Percentiles rank a stretch among this genome's conserved stretches.
Evolutionary conservation across 1,140 invertebrate species (phyloP).

Genomic region (Asobara japonica): DNA sequence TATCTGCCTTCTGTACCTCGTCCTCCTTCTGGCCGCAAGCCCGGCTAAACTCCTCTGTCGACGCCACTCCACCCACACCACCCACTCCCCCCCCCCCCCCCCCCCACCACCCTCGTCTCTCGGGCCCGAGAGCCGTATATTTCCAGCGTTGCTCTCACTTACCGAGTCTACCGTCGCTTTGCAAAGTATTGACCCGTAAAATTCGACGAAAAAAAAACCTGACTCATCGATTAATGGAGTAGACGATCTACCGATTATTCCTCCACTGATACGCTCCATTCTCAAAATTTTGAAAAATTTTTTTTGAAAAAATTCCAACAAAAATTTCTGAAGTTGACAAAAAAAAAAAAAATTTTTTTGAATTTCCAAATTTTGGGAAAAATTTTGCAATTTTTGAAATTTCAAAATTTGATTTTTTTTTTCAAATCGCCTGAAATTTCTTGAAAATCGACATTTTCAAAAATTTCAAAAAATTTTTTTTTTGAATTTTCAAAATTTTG

Average conservation of each 20-base stretch:
- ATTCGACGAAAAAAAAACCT: background rate
- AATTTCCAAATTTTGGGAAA: no score
- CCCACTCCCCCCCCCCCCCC: constrained; percentile 26
- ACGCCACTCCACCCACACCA: background rate
- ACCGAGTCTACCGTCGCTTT: background rate
- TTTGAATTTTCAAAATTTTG: no score
- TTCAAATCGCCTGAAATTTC: no score
- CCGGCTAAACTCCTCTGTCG: constrained; percentile 26
- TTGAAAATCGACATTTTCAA: no score
- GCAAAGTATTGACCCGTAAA: background rate
- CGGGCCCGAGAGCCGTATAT: constrained; percentile 47
- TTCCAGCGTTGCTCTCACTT: constrained; percentile 40
- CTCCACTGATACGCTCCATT: no score
- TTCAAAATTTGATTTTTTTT: no score
- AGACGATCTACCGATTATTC: background rate
- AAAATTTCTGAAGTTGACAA: no score
- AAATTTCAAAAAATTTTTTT: no score
- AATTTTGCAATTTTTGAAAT: no score
- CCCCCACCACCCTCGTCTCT: constrained; percentile 20
- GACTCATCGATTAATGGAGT: no score
- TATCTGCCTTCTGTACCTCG: constrained; percentile 11
- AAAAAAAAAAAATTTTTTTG: no score
- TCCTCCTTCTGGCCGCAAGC: constrained; percentile 27
- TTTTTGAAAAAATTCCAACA: background rate
- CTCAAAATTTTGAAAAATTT: no score